Evolutionary conservation across 2,113 vertebrate species (phyloP), one percentile per base, ranked within the genome.

Genomic region (Mesitornis unicolor): DNA sequence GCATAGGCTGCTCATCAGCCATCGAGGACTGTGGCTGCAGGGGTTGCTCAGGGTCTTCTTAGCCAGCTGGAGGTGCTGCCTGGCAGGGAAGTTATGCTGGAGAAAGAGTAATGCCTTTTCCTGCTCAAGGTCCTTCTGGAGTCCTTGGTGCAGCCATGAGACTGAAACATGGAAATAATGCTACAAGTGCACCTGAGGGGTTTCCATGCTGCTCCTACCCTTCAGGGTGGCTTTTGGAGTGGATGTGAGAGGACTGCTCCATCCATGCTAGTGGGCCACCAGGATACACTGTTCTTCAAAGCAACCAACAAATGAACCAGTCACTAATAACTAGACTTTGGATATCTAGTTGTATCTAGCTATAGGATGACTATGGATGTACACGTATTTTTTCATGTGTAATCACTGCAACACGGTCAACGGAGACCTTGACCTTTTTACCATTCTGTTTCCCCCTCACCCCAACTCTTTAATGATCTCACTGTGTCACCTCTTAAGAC

Each of bases 351-450:
- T 25, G 11, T 54, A 73, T 20, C 29, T 26, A 73, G 22, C 16
- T 56, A 19, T 42, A 56, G 29, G 29, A 14, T 26, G 22, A 15
- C 35, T 38, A 29, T 36, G 28, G 26, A 71, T 11, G 19, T 20
- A 51, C 11, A 21, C 5, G 1, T 20, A 45, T 64, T 85, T 87
- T n/a, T 75, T 82, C 50, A 85, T 25, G 42, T 29, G 10, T 56
- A n/a, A 57, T n/a, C 53, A 61, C 0, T 40, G 21, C 3, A 4
- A 79, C 18, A 78, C 0, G 1, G n/a, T 51, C 48, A 90, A 2
- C 36, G 35, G 25, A 28, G 45, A 64, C 16, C 51, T 1, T 16
- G 57, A 73, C 12, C 43, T 24, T 51, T 75, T 82, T 38, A 64
- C 28, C 36, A 12, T 35, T n/a, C 48, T 40, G 6, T 47, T 53